Evolutionary conservation across 2,113 vertebrate species (phyloP), one percentile per base, ranked within the genome.

Genomic region (Hyperopisus bebe): DNA sequence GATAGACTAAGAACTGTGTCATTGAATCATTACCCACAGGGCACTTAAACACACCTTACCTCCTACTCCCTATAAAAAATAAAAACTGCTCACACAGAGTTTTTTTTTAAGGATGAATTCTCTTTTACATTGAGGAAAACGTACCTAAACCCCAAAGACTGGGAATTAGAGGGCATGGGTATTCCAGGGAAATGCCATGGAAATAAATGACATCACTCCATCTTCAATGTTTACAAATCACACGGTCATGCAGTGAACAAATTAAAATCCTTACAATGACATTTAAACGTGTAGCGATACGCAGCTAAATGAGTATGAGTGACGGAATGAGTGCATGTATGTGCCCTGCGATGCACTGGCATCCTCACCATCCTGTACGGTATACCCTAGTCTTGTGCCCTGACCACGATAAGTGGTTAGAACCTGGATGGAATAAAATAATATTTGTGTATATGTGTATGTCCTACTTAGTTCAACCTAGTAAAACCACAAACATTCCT

Each of bases 1-100:
- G 95, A 96, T 96, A 96, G 95, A 95, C 92, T 70, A 90, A 91
- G 93, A 96, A 95, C 95, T 95, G 94, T 96, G 96, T 96, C 96
- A 95, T 94, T 94, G 93, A 94, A 92, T 94, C 91, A 95, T 95
- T 95, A 93, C 93, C 95, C 93, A 92, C 90, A 94, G 94, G 93
- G 92, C 89, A 93, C 91, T 92, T 91, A 93, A 91, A 93, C 91
- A 91, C 92, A 92, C 92, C 93, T 93, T 66, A 85, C 89, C 62
- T 92, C 91, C 90, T 55, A 88, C 88, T 91, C 89, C 90, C 90
- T 90, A 42, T 47, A 77, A 39, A 77, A 62, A 58, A 80, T 42
- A 89, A 48, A 48, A 50, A 53, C 80, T 53, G n/a, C 50, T 51
- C 35, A 53, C 39, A n/a, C 66, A 17, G 27, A n/a, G 74, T 27